These are phyloP conservation scores for Seriola quinqueradiata DNA, from an alignment of 2,113 vertebrate species.

Conservation along the genomic window DNA sequence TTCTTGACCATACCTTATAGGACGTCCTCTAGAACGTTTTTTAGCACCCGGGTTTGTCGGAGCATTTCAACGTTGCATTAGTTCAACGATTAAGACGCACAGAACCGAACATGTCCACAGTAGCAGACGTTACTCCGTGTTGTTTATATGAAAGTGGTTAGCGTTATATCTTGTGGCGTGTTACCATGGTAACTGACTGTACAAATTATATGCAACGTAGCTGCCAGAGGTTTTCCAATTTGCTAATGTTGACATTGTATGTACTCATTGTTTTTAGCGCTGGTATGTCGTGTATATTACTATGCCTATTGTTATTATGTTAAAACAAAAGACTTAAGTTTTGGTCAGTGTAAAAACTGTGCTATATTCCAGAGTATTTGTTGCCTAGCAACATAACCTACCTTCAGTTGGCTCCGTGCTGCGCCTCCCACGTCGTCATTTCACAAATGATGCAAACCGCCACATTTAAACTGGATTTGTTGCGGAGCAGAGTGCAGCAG, in stretches of 20 bases:
- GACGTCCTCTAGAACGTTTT: slow-evolving; percentile 6
- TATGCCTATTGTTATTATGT: neutral
- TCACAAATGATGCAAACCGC: slow-evolving; percentile 63
- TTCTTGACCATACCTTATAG: slow-evolving; percentile 33
- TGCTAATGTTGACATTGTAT: neutral
- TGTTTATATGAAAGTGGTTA: neutral
- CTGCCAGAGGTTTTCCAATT: neutral
- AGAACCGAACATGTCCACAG: neutral
- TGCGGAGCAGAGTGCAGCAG: neutral
- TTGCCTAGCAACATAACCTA: slow-evolving; percentile 67
- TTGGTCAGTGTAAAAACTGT: neutral
- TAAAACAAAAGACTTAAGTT: neutral
- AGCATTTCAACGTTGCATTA: neutral
- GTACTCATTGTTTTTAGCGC: neutral
- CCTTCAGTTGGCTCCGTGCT: slow-evolving; percentile 52
- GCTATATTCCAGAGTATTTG: neutral
- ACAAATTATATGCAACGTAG: neutral
- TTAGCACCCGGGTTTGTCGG: neutral
- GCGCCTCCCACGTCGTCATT: slow-evolving; percentile 75
- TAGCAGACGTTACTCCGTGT: neutral
- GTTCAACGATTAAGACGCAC: neutral
- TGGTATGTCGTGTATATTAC: neutral
- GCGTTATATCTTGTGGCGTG: slow-evolving; percentile 38
- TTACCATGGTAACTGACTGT: slow-evolving; percentile 68
- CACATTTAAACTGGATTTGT: slow-evolving; percentile 68